Conservation (phyloP, 1,140 invertebrate species). For the Anoplolepis gracilipes region DNA sequence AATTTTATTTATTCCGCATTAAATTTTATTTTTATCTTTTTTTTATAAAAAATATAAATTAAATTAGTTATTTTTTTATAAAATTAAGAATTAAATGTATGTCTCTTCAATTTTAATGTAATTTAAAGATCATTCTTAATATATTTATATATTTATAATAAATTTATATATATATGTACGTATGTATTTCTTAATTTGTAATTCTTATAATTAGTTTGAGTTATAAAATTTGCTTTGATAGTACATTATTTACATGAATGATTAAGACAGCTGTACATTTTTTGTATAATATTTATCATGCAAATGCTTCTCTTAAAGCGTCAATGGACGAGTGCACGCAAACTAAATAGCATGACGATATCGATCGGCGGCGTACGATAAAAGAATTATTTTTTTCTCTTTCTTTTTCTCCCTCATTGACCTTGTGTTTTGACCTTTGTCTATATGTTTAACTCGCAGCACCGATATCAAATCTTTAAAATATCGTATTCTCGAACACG, state of each 20-base stretch:
- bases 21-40: not conserved
- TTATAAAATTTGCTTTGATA: not conserved
- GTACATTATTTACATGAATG: not conserved
- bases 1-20: not conserved
- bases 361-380: slow-evolving; percentile 2
- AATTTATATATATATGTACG: too few relatives aligned
- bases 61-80: not conserved
- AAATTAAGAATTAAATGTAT: not conserved
- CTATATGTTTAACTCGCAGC: not conserved
- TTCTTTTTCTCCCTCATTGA: slow-evolving; percentile 10
- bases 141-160: too few relatives aligned
- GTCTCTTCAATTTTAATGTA: not conserved
- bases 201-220: not conserved
- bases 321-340: slow-evolving; percentile 1
- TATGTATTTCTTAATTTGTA: not conserved
- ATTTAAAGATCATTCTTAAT: too few relatives aligned
- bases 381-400: slow-evolving; percentile 28
- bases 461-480: slow-evolving; percentile 24
- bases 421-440: slow-evolving; percentile 52
- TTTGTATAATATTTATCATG: slow-evolving; percentile 3
- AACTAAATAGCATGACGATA: slow-evolving; percentile 34
- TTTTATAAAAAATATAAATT: not conserved
- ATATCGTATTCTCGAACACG: not conserved
- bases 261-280: not conserved
- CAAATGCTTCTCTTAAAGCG: not conserved